Base-by-base conservation (phyloP, 2,888 invertebrate genomes). In the Drosophila peninsularis region DNA sequence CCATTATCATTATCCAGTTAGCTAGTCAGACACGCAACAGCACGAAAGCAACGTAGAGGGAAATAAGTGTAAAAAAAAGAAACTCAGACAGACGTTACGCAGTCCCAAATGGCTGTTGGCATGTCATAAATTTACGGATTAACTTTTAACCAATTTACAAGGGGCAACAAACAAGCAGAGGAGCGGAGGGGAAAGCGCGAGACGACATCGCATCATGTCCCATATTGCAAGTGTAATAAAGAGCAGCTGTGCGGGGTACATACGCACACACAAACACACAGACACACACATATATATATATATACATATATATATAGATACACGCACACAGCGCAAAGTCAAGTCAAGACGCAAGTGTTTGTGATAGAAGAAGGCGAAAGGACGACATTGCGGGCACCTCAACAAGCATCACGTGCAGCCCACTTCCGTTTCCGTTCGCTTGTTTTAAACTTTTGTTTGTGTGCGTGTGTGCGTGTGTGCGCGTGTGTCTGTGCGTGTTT, bases 91-190 rank as follows among this genome's bases (percentile, higher is more conserved):
- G 65, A 76, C 61, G 64, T 62, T 62, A 70, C 84, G 66, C 50
- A 78, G 69, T 67, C 71, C 56, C 84, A 75, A 80, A 88, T 85
- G 86, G 74, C 77, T 84, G 85, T 85, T 88, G 83, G 83, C 83
- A 82, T 84, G 71, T 83, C 88, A 85, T 85, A 85, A 85, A 85
- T 85, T 88, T 73, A 73, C 82, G 86, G 88, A 88, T 85, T 85
- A 85, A 85, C 84, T 85, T 85, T 85, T 86, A 88, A 85, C 84
- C 84, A 88, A 88, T 85, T 88, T 85, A 88, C 88, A 84, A 78
- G 77, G 77, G 63, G 63, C 67, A 76, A 73, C 82, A 82, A 80
- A 57, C 71, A 78, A 68, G 50, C 53, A 54, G 63, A 58, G 55
- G 55, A 30, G 55, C 57, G 64, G 56, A n/a, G 17, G 14, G 9